phyloP scores from a whole-genome alignment of 2,113 vertebrate genomes.

The Haliaeetus leucogaster region DNA sequence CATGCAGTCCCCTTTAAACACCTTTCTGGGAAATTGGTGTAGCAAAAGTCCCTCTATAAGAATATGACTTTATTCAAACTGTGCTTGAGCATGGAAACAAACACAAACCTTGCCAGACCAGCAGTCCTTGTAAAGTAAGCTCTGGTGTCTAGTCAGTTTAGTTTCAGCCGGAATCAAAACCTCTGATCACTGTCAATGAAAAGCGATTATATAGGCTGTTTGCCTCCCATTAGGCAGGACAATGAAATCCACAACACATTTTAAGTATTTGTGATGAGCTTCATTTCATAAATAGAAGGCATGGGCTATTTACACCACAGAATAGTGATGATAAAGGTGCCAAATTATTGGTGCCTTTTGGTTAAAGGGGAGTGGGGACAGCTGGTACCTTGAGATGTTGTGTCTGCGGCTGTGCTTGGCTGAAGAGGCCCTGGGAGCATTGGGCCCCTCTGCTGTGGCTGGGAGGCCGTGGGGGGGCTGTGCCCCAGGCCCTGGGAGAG shows the following conservation, averaged over 20 bases:
- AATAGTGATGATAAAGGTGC: background rate
- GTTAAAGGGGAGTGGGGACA: background rate
- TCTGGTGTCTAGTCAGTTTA: background rate
- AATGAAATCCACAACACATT: accelerated
- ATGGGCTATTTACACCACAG: accelerated
- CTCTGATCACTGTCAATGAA: background rate
- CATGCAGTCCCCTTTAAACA: background rate
- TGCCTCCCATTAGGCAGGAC: background rate
- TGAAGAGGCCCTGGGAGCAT: background rate
- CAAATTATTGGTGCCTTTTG: background rate
- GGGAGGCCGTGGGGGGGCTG: accelerated
- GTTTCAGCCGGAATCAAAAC: background rate
- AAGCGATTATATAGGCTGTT: background rate
- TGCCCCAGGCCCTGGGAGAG: background rate
- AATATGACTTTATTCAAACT: background rate
- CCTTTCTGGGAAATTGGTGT: background rate
- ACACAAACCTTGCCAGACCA: background rate
- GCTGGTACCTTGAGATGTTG: background rate
- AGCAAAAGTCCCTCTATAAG: background rate
- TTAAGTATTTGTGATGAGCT: background rate
- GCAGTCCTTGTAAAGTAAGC: background rate
- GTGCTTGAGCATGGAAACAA: background rate
- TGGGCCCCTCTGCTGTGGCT: background rate
- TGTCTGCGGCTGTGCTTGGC: background rate
- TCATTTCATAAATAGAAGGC: background rate